Percentiles rank a stretch among this genome's conserved stretches.
phyloP scores from a whole-genome alignment of 2,888 invertebrate genomes.

The Cremastinae sp. region DNA sequence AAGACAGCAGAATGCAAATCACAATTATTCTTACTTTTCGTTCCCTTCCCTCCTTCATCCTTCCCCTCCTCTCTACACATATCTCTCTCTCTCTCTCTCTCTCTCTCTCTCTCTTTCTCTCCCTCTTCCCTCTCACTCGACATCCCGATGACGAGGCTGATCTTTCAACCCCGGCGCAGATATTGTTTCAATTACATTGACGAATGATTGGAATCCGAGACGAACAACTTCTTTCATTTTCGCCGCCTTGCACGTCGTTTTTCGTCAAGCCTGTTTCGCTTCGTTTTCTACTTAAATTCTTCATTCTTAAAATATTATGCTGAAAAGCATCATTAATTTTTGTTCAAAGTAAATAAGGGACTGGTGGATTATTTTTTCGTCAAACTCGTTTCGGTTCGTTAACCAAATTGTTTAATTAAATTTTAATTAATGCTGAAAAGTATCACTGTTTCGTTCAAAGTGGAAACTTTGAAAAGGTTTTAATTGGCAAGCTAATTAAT shows the following conservation, averaged over 20 bases:
- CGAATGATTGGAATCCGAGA: constrained; percentile 44
- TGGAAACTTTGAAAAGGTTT: too few species aligned
- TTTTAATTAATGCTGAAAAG: too few species aligned
- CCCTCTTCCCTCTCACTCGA: constrained; percentile 6
- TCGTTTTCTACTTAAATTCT: constrained; percentile 9
- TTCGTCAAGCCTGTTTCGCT: not conserved
- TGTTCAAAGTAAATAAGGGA: too few species aligned
- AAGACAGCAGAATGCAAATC: constrained; percentile 60
- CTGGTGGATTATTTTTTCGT: too few species aligned
- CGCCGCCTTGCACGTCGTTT: constrained; percentile 23
- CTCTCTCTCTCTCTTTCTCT: not conserved
- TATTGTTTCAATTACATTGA: constrained; percentile 67
- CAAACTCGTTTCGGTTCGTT: too few species aligned
- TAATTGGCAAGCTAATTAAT: too few species aligned
- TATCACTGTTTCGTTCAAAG: too few species aligned
- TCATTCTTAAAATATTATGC: constrained; percentile 17
- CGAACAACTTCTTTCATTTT: constrained; percentile 19
- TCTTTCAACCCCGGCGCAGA: constrained; percentile 56
- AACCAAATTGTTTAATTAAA: too few species aligned
- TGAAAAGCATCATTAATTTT: too few species aligned
- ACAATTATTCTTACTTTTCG: constrained; percentile 61
- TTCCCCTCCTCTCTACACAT: too few species aligned
- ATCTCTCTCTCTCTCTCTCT: constrained; percentile 4
- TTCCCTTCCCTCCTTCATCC: constrained; percentile 6
- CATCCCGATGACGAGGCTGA: constrained; percentile 60